Percentiles rank a stretch among this genome's conserved stretches.
phyloP scores from a whole-genome alignment of 2,888 invertebrate species.

The Brenthis hecate region DNA sequence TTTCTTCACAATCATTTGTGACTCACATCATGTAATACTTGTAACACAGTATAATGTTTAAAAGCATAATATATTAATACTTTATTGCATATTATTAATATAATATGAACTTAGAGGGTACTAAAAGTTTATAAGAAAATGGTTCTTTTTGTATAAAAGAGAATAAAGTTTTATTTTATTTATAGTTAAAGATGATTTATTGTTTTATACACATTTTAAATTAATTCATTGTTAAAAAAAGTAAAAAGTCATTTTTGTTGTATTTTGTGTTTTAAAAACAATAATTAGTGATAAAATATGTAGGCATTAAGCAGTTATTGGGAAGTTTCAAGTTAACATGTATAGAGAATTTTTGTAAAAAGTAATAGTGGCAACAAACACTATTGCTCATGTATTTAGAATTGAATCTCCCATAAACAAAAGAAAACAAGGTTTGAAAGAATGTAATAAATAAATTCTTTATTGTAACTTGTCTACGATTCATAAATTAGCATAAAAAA shows the following conservation, averaged over 20 bases:
- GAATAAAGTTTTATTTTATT: constrained; percentile 21
- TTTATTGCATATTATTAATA: neutral
- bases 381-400: no score
- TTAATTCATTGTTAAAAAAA: neutral
- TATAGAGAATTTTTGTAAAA: no score
- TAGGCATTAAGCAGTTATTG: neutral
- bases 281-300: neutral
- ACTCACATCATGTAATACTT: no score
- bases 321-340: neutral
- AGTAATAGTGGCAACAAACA: no score
- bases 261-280: constrained; percentile 5
- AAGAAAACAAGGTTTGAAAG: no score
- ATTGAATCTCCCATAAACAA: no score
- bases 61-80: no score
- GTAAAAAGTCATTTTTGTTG: neutral
- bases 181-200: constrained; percentile 15
- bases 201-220: constrained; percentile 14
- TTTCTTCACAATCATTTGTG: no score
- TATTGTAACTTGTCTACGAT: no score
- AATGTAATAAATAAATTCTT: no score
- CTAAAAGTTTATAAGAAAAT: constrained; percentile 3
- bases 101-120: neutral
- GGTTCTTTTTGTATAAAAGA: constrained; percentile 11
- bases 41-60: no score
- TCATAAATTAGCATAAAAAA: no score